Base-by-base conservation (phyloP, 2,113 vertebrate species). In the Ptyas mucosa region DNA sequence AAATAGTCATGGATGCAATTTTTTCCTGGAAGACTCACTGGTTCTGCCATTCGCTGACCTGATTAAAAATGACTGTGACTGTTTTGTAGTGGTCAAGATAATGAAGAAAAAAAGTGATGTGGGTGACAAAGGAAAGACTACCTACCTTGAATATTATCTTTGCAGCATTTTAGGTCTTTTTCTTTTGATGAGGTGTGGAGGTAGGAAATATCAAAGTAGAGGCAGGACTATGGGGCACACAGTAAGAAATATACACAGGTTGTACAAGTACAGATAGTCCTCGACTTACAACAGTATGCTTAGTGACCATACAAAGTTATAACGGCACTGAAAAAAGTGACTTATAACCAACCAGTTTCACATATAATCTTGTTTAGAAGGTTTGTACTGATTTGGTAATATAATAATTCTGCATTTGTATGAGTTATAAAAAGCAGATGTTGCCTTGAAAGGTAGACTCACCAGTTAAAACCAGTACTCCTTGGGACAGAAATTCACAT, bases 51-150 rank as follows among this genome's bases (percentile, higher is more conserved):
- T 0, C 57, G 90, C 69, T 75, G 10, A 87, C 57, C 24, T 29
- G 52, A 43, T 90, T 91, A 86, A 86, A 55, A 21, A 24, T 87
- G 87, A 85, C 91, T 92, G 94, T 55, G 29, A 14, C 14, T 92
- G 64, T 85, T 93, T 90, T 52, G 53, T 46, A 46, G 7, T 52
- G 52, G n/a, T 91, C 55, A 23, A 54, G 46, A 46, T 88, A 26
- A 34, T 51, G 0, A 18, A 91, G 52, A 89, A 39, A n/a, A 49
- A 90, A 91, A 93, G 15, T 64, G 49, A 85, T 46, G 0, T 49
- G 52, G 85, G 93, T 29, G 1, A 0, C 6, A 90, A 14, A 61
- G 61, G 53, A 85, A 81, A 10, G 21, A 46, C 53, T 24, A 12
- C 43, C 15, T 34, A 11, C 14, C 8, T 90, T 55, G 18, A 57